These are phyloP conservation scores for Aporophyla nigra DNA, from an alignment of 2,888 invertebrate species.

Conservation along the genomic window DNA sequence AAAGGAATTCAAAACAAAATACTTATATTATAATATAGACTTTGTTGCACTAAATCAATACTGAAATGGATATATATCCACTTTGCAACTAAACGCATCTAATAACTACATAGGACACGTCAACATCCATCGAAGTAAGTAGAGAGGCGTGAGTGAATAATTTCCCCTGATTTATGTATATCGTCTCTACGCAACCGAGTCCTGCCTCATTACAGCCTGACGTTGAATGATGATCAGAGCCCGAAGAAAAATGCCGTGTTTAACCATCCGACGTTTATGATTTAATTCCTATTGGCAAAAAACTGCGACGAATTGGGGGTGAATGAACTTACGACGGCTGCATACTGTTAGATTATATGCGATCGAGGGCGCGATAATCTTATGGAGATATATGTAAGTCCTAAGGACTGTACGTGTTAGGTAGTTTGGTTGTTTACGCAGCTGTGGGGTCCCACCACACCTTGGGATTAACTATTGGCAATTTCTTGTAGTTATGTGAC, in stretches of 20 bases:
- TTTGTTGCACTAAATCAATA: background rate
- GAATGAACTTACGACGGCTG: constrained; percentile 64
- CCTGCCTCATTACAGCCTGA: constrained; percentile 86
- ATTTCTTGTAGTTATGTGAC: constrained; percentile 20
- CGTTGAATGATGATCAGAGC: constrained; percentile 85
- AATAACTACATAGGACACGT: constrained; percentile 68
- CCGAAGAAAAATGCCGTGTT: constrained; percentile 83
- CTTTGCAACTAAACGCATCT: constrained; percentile 14
- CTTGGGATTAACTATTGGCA: constrained; percentile 33
- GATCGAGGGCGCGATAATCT: constrained; percentile 49
- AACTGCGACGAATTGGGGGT: constrained; percentile 70
- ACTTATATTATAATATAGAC: too few relatives aligned
- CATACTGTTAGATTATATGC: constrained; percentile 48
- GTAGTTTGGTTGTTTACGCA: constrained; percentile 45
- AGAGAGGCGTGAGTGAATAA: constrained; percentile 84
- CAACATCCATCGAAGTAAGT: constrained; percentile 76
- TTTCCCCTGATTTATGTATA: constrained; percentile 83
- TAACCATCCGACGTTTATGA: constrained; percentile 82
- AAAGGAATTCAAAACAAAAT: background rate
- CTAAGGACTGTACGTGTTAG: constrained; percentile 32
- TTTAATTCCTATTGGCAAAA: constrained; percentile 83
- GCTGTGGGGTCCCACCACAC: constrained; percentile 40
- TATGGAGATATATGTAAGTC: constrained; percentile 57
- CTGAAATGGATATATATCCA: background rate
- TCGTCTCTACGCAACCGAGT: constrained; percentile 78